Evolutionary conservation across 2,797 vertebrate species (phyloP), one percentile per base, ranked within the genome.

Genomic region (Limosa lapponica): DNA sequence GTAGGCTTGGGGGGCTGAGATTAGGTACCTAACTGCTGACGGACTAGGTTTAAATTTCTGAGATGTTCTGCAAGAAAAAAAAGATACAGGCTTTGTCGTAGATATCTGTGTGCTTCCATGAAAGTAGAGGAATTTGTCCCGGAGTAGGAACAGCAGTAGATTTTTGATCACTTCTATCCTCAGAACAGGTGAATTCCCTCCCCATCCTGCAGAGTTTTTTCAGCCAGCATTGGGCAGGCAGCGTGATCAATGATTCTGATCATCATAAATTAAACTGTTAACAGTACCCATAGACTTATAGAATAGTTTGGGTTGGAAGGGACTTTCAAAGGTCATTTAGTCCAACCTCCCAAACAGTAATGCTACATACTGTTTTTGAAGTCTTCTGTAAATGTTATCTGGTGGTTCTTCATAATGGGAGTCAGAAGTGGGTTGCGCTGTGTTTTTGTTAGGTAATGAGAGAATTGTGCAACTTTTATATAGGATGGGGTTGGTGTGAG

Each of bases 161-260:
- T 27, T 69, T 52, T 44, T 55, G 16, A 13, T 48, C 0, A 0
- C 48, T 39, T 46, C 36, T 49, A 0, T 32, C 8, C 15, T 62
- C 20, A 8, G 64, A 55, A 32, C 13, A 34, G 51, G 12, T 81
- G 28, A 85, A 86, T 93, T 69, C 18, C 43, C 6, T 74, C 18
- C 39, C 8, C 2, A 1, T 28, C 23, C 24, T 52, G n/a, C 34
- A 51, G 48, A 39, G 19, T 27, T 87, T 61, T 90, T 36, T 72
- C 24, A 66, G 10, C 6, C 44, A 57, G 25, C 30, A 5, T 3
- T 59, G 71, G 30, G 12, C 2, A 12, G 36, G 27, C 28, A 69
- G 24, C 1, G 0, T 18, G n/a, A 39, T 62, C 44, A 27, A 51
- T 22, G 2, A n/a, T 57, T 77, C 58, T 48, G 32, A 30, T 82